phyloP scores from a whole-genome alignment of 2,113 vertebrate species.

The Micromys minutus region DNA sequence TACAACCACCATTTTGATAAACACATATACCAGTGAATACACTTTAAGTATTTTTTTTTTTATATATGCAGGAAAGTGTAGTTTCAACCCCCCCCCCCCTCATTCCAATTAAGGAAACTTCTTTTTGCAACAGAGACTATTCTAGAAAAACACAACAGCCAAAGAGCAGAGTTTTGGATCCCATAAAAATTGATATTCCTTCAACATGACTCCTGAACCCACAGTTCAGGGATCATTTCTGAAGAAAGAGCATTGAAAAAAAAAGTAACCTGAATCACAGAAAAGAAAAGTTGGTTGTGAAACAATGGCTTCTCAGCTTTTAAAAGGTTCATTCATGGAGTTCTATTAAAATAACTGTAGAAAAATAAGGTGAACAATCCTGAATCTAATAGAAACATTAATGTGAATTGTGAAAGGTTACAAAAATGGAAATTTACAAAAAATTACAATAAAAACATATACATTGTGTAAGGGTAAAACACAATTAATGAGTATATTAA shows the following conservation, averaged over 20 bases:
- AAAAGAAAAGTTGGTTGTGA: background rate
- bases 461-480: background rate
- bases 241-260: background rate
- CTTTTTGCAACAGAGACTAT: background rate
- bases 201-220: background rate
- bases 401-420: background rate
- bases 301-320: background rate
- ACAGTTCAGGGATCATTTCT: background rate
- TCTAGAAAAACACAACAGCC: background rate
- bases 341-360: background rate
- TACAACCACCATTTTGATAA: background rate
- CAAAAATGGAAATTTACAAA: too few relatives aligned
- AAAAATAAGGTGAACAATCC: background rate
- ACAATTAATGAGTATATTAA: background rate
- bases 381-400: background rate
- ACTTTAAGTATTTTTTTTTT: background rate
- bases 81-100: background rate
- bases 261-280: background rate
- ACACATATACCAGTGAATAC: background rate
- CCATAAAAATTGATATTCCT: background rate
- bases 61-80: background rate
- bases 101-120: background rate
- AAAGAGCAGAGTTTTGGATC: background rate
- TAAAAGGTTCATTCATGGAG: background rate
- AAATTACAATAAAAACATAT: background rate